Conservation (phyloP, 1,140 invertebrate species). For the Rhagoletis pomonella region DNA sequence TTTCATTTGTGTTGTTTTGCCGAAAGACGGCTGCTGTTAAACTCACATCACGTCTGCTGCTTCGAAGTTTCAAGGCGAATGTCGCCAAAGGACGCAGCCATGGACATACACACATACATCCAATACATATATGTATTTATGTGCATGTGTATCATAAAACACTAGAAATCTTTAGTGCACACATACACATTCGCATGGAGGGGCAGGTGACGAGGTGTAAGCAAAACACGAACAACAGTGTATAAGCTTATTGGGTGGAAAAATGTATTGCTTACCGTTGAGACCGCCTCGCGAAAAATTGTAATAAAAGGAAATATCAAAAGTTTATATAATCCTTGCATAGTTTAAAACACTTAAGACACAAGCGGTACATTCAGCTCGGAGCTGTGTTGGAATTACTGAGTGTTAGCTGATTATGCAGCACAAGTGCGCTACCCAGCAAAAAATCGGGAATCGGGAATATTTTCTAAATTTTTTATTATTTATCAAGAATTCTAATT, state of each 20-base stretch:
- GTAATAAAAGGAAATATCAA: slow-evolving; percentile 16
- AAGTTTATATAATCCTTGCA: slow-evolving; percentile 32
- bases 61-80: slow-evolving; percentile 41
- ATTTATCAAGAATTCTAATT: too few species aligned
- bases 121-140: too few species aligned
- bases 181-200: neutral
- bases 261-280: slow-evolving; percentile 3
- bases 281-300: neutral
- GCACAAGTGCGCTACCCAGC: too few species aligned
- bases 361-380: neutral
- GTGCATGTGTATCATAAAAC: too few species aligned
- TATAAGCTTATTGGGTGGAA: slow-evolving; percentile 12
- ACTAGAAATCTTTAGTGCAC: neutral
- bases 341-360: slow-evolving; percentile 17
- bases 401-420: neutral
- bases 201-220: slow-evolving; percentile 9
- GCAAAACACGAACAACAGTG: neutral
- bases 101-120: neutral
- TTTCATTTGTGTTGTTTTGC: neutral
- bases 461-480: too few species aligned
- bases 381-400: neutral
- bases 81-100: neutral
- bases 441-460: too few species aligned
- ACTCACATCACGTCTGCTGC: neutral
- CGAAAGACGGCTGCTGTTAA: neutral